Base-by-base conservation (phyloP, 2,113 vertebrate genomes). In the Rafetus swinhoei region DNA sequence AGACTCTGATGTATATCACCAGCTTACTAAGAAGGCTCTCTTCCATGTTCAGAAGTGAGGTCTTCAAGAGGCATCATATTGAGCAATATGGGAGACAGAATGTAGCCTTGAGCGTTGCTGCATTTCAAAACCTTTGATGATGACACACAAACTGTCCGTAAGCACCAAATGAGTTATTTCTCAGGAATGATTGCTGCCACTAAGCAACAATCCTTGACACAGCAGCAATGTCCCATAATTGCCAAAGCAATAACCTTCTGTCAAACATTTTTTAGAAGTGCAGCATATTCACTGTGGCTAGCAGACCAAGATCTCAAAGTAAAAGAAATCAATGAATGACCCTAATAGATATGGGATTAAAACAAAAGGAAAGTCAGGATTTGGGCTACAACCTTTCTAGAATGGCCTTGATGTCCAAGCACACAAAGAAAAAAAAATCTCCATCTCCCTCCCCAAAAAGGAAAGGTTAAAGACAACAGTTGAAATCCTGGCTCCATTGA, bases 81-180 rank as follows among this genome's bases (percentile, higher is more conserved):
- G 94, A 97, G 94, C 91, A 93, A 96, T 53, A 93, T 87, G 80
- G 62, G 90, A 95, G 90, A 93, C 92, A 93, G 93, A 88, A 93
- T 90, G 96, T 87, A 90, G 95, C 96, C 94, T 93, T 85, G 86
- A 94, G 97, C 95, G 90, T 85, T 96, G 90, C 19, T 92, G 81
- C 12, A 89, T 97, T 97, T 97, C 97, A 96, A 95, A 97, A 97
- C 15, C 84, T 54, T 53, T 69, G 88, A 90, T 96, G 92, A 95
- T 89, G 93, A 95, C 89, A 93, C 76, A 86, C 5, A 89, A n/a
- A n/a, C 53, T 86, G 86, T 91, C 84, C 93, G 93, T 92, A 93
- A 95, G 81, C 84, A 85, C 93, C 91, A 95, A 83, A 45, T 89
- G 92, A 94, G 79, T 79, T 53, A 39, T 90, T 94, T 94, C 93